Conservation (phyloP, 2,888 invertebrate genomes). For the Thera obeliscata region DNA sequence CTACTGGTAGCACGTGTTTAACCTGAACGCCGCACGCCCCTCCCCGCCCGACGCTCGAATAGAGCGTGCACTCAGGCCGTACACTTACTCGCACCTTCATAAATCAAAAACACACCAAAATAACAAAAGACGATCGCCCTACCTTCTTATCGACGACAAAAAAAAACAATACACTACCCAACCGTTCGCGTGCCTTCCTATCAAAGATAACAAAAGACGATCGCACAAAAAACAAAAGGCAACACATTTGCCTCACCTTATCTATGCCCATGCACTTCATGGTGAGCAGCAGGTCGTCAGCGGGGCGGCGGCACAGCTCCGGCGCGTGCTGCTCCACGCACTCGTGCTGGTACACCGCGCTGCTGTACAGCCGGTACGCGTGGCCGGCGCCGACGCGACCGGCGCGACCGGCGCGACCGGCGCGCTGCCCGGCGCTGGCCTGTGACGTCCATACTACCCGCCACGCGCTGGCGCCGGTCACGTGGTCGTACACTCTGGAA, state of each 20-base stretch:
- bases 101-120: too few species aligned
- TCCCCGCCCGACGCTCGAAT: too few species aligned
- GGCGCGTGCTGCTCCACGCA: constrained; percentile 92
- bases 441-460: constrained; percentile 95
- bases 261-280: constrained; percentile 98
- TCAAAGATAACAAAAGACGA: too few species aligned
- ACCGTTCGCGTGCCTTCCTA: too few species aligned
- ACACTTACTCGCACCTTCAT: too few species aligned
- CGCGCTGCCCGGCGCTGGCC: constrained; percentile 96
- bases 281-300: constrained; percentile 96
- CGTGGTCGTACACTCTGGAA: constrained; percentile 90
- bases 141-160: not conserved
- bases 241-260: constrained; percentile 80
- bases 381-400: constrained; percentile 96
- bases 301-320: constrained; percentile 95
- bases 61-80: too few species aligned
- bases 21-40: too few species aligned
- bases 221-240: not conserved
- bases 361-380: constrained; percentile 94
- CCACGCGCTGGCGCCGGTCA: constrained; percentile 96
- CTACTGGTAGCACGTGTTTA: too few species aligned
- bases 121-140: too few species aligned
- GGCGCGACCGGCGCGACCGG: constrained; percentile 91
- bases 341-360: constrained; percentile 96
- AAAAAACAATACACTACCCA: too few species aligned